Evolutionary conservation across 2,113 vertebrate genomes (phyloP).

Genomic region (Elaphurus davidianus): DNA sequence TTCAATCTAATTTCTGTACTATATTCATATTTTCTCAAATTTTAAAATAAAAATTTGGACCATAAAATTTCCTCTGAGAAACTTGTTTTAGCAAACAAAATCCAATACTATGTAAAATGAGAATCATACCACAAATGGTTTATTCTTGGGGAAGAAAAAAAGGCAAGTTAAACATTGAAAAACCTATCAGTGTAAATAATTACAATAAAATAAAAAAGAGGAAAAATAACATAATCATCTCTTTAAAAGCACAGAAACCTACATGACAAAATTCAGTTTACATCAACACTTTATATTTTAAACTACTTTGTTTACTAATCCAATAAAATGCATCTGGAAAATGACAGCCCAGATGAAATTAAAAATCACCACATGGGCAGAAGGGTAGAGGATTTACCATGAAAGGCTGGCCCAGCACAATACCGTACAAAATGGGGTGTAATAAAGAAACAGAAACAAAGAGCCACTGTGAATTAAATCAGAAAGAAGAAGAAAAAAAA

Average conservation of each 20-base stretch:
- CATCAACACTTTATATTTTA: not conserved
- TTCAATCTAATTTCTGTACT: not conserved
- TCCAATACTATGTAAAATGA: not conserved
- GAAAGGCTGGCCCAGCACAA: not conserved
- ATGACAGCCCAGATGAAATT: not conserved
- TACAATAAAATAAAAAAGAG: not conserved
- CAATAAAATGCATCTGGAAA: not conserved
- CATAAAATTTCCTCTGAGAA: not conserved
- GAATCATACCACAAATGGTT: not conserved
- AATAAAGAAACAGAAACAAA: not conserved
- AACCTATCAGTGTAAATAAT: not conserved
- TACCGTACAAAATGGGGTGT: not conserved
- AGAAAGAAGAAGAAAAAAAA: not conserved
- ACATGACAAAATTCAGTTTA: not conserved
- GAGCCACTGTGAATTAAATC: not conserved
- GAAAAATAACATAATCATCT: not conserved
- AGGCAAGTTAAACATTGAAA: not conserved
- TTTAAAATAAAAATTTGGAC: not conserved
- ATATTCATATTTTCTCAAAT: not conserved
- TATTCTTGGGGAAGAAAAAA: not conserved
- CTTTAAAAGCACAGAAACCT: not conserved
- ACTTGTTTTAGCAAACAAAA: not conserved
- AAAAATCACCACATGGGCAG: not conserved
- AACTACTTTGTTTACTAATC: not conserved
- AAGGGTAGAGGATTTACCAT: not conserved